These are phyloP conservation scores for Protosalanx chinensis DNA, from an alignment of 2,797 vertebrate species.

Conservation along the genomic window DNA sequence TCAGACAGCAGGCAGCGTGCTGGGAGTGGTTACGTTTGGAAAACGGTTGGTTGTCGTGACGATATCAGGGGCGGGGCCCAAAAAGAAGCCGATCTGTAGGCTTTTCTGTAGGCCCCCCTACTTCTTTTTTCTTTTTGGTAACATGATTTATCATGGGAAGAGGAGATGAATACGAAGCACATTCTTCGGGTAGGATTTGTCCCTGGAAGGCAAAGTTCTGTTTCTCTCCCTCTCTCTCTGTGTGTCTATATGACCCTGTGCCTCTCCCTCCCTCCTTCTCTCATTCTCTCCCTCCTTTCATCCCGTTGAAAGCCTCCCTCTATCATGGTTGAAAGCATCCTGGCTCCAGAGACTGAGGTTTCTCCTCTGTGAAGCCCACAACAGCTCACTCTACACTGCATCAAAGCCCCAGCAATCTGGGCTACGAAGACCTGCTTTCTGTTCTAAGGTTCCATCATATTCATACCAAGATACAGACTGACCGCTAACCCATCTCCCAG, in stretches of 20 bases:
- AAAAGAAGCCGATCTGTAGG: conserved; percentile 23
- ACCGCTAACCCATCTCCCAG: conserved; percentile 5
- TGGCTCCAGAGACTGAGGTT: conserved; percentile 39
- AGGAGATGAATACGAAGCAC: conserved; percentile 38
- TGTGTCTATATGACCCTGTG: conserved; percentile 4
- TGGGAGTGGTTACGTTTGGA: conserved; percentile 35
- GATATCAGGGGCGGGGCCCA: conserved; percentile 26
- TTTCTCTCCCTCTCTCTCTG: conserved; percentile 22
- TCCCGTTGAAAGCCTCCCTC: too few species aligned
- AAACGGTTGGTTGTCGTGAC: conserved; percentile 23
- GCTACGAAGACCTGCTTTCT: conserved; percentile 16
- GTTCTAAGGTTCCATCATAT: conserved; percentile 29
- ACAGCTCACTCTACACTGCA: conserved; percentile 30
- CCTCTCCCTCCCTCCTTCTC: conserved; percentile 3
- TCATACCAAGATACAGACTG: conserved; percentile 12
- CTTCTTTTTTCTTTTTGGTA: conserved; percentile 18
- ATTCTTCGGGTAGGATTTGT: conserved; percentile 47
- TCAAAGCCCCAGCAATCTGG: conserved; percentile 25
- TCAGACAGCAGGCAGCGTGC: conserved; percentile 35
- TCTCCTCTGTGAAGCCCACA: conserved; percentile 33
- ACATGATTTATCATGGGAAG: conserved; percentile 58
- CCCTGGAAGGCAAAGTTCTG: conserved; percentile 23
- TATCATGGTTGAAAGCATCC: conserved; percentile 20
- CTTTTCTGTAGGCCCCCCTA: conserved; percentile 1
- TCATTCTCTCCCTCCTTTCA: conserved; percentile 7